phyloP scores from a whole-genome alignment of 2,888 invertebrate species.

The Blera fallax region DNA sequence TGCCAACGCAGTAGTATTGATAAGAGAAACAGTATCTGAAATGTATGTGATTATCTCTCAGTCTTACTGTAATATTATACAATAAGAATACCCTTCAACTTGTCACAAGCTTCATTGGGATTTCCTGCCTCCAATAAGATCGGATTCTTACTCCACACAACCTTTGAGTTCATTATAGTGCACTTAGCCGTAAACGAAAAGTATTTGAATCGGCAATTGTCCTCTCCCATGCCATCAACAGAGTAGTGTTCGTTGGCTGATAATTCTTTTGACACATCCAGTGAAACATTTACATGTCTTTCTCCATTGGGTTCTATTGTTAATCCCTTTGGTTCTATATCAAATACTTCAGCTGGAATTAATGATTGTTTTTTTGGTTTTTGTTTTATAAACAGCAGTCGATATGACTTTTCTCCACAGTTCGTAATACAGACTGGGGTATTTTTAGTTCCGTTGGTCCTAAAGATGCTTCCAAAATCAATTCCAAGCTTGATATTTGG shows the following conservation, averaged over 20 bases:
- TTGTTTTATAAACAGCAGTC: conserved; percentile 74
- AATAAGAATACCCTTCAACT: neutral
- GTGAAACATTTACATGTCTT: neutral
- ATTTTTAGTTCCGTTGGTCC: conserved; percentile 74
- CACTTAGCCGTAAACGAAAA: conserved; percentile 11
- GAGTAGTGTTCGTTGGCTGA: neutral
- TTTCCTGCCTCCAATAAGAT: conserved; percentile 6
- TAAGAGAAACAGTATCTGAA: conserved; percentile 71
- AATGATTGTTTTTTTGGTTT: conserved; percentile 36
- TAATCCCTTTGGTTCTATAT: conserved; percentile 11
- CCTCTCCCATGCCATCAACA: conserved; percentile 33
- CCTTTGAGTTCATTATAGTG: conserved; percentile 1
- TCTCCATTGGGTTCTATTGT: neutral
- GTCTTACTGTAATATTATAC: neutral
- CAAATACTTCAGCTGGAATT: neutral
- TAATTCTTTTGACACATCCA: neutral
- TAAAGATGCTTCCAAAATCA: conserved; percentile 75
- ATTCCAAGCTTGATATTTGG: conserved; percentile 76
- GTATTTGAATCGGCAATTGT: conserved; percentile 16
- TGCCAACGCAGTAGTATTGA: conserved; percentile 54
- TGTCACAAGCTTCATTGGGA: neutral
- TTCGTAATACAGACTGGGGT: conserved; percentile 75
- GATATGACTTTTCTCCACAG: conserved; percentile 76
- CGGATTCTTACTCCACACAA: conserved; percentile 32
- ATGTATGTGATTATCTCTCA: neutral